Evolutionary conservation across 2,888 invertebrate genomes (phyloP).

Genomic region (Galerucella pusilla): DNA sequence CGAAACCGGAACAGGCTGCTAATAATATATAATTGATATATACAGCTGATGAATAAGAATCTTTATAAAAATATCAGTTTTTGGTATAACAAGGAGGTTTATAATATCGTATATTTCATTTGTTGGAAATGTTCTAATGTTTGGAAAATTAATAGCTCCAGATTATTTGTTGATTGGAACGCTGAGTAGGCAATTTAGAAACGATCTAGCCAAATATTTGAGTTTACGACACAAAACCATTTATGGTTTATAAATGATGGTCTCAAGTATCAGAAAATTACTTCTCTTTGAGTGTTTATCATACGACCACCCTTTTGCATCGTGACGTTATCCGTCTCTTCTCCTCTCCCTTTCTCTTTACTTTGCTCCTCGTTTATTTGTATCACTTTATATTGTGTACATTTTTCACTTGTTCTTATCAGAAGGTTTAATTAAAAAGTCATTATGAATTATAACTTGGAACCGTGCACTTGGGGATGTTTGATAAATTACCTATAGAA

Average conservation of each 20-base stretch:
- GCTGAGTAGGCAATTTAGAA: constrained; percentile 27
- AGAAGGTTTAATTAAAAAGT: constrained; percentile 57
- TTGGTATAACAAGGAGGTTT: too few relatives aligned
- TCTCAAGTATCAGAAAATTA: constrained; percentile 47
- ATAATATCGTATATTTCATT: too few relatives aligned
- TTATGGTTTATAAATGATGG: constrained; percentile 42
- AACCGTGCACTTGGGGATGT: constrained; percentile 46
- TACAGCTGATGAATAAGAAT: too few relatives aligned
- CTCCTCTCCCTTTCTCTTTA: constrained; percentile 30
- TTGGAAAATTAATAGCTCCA: not conserved
- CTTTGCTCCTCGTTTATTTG: constrained; percentile 45
- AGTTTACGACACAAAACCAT: constrained; percentile 31
- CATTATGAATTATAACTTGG: constrained; percentile 57
- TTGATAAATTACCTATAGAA: constrained; percentile 37
- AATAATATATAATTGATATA: too few relatives aligned
- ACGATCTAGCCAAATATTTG: constrained; percentile 29
- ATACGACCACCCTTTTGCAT: constrained; percentile 30
- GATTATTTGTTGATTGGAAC: constrained; percentile 16
- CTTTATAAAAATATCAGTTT: too few relatives aligned
- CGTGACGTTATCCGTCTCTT: constrained; percentile 15
- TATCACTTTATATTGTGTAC: constrained; percentile 53
- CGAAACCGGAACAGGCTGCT: too few relatives aligned
- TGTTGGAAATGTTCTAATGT: not conserved
- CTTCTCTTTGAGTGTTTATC: constrained; percentile 47
- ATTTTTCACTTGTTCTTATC: constrained; percentile 57